These are phyloP conservation scores for Remorina albescens DNA, from an alignment of 2,797 vertebrate genomes.

Conservation along the genomic window DNA sequence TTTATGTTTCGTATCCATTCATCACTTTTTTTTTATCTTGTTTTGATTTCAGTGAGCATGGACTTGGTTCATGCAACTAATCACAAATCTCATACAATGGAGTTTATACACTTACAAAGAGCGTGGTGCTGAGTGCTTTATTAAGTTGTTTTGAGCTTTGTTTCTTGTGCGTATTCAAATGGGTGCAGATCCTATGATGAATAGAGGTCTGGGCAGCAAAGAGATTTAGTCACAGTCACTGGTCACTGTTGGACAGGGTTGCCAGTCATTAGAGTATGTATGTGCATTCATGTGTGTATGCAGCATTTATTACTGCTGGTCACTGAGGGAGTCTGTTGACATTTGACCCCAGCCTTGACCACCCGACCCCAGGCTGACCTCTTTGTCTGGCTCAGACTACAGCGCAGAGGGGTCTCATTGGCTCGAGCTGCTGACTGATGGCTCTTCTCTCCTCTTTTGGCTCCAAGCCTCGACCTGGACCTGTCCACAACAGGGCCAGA, in stretches of 20 bases:
- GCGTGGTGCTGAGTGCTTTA: constrained; percentile 29
- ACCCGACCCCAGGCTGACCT: constrained; percentile 70
- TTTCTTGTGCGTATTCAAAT: constrained; percentile 53
- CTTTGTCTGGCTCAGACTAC: constrained; percentile 67
- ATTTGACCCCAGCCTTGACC: constrained; percentile 69
- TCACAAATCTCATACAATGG: constrained; percentile 37
- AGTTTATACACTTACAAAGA: constrained; percentile 20
- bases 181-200: constrained; percentile 55
- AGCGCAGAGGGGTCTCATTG: constrained; percentile 78
- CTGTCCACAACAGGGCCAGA: constrained; percentile 48
- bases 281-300: constrained; percentile 21
- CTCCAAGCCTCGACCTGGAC: constrained; percentile 63
- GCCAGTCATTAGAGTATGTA: constrained; percentile 43
- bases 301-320: constrained; percentile 68
- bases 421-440: constrained; percentile 69
- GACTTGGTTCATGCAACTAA: constrained; percentile 48
- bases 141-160: constrained; percentile 43
- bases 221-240: constrained; percentile 68
- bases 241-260: constrained; percentile 56
- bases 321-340: constrained; percentile 72
- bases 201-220: constrained; percentile 60
- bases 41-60: constrained; percentile 61
- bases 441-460: constrained; percentile 63
- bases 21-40: constrained; percentile 63
- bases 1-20: constrained; percentile 53